Base-by-base conservation (phyloP, 2,888 invertebrate genomes). In the Aelia acuminata region DNA sequence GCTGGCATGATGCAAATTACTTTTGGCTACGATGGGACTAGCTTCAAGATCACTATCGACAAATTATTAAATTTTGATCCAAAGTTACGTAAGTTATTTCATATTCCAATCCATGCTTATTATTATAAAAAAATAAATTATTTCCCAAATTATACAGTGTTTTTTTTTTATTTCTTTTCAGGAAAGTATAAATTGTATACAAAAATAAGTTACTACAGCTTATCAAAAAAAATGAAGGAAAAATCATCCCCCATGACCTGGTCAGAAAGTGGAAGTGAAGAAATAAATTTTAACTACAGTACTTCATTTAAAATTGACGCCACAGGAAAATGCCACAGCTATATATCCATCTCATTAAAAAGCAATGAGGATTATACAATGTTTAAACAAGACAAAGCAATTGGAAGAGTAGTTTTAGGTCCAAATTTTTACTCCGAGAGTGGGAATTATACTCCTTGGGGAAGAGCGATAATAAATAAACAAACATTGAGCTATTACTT, bases 371-470 rank as follows among this genome's bases (percentile, higher is more conserved):
- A 70, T 20, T 80, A 39, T 43, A 70, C 49, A 85, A 57, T 91
- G 47, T 91, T 90, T 47, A 91, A 90, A n/a, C 88, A 90, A 15
- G 91, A 91, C 88, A 90, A 90, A 53, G 90, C 91, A 26, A 85
- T 92, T 18, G 92, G 92, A 0, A 90, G 92, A 50, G 89, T 91
- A 10, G 90, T 91, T 35, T 90, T 91, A 15, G 92, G 92, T 11
- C 92, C 92, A 0, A 91, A 90, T 85, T 91, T 91, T 13, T 91
- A 91, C 80, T 90, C 90, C 15, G 91, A 91, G 35, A 90, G 90
- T 39, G 91, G 90, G 1, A 90, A 91, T 48, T 88, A 90, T 26
- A 92, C 92, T 0, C 91, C 91, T 31, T 92, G 92, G 92, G 92
- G 92, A 0, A 90, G 90, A 75, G 91, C 90, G 13, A 87, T 91